Evolutionary conservation across 2,797 vertebrate genomes (phyloP).

Genomic region (Pantherophis vulpinus): DNA sequence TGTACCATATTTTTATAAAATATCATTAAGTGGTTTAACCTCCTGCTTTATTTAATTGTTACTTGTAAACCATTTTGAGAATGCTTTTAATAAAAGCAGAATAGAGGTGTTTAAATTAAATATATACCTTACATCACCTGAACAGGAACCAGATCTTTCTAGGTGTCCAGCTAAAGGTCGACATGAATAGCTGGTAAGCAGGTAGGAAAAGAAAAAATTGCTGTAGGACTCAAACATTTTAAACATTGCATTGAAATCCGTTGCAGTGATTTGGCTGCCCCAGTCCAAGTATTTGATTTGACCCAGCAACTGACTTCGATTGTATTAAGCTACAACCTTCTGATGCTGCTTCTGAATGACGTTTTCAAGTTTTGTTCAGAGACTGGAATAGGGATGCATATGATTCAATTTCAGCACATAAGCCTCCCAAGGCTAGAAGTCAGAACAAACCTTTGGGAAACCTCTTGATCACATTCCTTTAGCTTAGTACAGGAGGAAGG

Average conservation of each 20-base stretch:
- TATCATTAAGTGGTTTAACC: background rate
- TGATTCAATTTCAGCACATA: background rate
- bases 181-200: background rate
- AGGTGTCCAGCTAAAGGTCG: background rate
- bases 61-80: background rate
- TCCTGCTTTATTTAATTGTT: background rate
- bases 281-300: background rate
- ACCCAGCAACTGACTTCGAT: background rate
- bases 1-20: background rate
- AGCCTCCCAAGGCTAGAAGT: background rate
- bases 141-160: background rate
- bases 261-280: background rate
- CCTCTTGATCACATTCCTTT: background rate
- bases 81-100: background rate
- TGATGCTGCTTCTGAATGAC: too few species aligned
- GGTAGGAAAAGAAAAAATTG: background rate
- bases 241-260: background rate
- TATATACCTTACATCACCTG: background rate
- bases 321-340: background rate
- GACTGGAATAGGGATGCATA: background rate
- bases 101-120: background rate
- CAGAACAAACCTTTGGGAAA: background rate
- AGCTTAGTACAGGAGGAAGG: background rate
- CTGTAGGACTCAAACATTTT: background rate
- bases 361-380: background rate